These are phyloP conservation scores for Lomographa bimaculata DNA, from an alignment of 2,888 invertebrate species.

Conservation along the genomic window DNA sequence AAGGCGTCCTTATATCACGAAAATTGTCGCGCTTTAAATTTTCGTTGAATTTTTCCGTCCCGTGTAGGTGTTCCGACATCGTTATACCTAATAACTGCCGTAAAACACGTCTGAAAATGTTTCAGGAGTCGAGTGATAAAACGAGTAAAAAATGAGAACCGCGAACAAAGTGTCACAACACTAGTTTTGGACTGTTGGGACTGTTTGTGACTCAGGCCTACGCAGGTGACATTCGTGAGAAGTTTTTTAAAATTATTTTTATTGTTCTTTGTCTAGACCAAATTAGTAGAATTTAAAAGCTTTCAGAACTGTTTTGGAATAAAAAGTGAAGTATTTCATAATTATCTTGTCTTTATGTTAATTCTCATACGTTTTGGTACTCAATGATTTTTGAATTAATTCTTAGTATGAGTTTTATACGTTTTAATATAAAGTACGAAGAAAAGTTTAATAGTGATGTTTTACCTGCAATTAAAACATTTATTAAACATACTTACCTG, in stretches of 20 bases:
- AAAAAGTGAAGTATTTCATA: no score
- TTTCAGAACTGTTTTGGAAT: no score
- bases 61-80: conserved; percentile 10
- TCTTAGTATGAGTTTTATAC: no score
- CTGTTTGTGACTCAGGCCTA: conserved; percentile 6
- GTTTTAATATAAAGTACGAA: no score
- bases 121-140: conserved; percentile 22
- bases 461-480: no score
- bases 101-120: conserved; percentile 13
- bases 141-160: conserved; percentile 16
- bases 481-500: no score
- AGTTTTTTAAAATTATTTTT: neutral
- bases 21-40: conserved; percentile 6
- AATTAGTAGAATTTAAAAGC: conserved; percentile 1
- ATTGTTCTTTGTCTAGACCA: conserved; percentile 14
- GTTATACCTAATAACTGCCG: conserved; percentile 19
- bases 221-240: conserved; percentile 1
- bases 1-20: conserved; percentile 8
- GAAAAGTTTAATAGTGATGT: no score
- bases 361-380: no score
- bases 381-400: no score
- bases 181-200: no score
- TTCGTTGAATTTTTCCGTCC: neutral
- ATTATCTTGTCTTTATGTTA: no score
- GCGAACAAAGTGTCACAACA: conserved; percentile 9